phyloP scores from a whole-genome alignment of 2,797 vertebrate species.

The Myotis daubentonii region DNA sequence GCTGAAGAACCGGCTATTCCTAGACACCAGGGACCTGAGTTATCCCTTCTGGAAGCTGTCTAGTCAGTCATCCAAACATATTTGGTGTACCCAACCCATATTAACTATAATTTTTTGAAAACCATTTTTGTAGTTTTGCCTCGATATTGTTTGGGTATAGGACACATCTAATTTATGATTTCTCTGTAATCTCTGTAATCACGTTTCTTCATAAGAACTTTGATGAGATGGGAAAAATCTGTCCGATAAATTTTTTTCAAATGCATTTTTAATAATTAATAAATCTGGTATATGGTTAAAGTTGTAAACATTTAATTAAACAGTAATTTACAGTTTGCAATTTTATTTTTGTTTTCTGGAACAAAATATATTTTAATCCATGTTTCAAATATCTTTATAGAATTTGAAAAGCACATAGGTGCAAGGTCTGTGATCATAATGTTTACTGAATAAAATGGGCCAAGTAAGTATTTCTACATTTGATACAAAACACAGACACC shows the following conservation, averaged over 20 bases:
- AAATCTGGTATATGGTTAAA: background rate
- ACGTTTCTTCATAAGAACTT: background rate
- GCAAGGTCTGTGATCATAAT: background rate
- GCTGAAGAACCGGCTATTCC: background rate
- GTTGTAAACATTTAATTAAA: background rate
- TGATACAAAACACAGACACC: background rate
- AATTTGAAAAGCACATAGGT: background rate
- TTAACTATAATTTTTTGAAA: background rate
- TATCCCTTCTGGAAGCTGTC: background rate
- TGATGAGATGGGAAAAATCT: background rate
- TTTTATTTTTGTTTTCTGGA: conserved; percentile 25
- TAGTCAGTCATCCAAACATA: background rate
- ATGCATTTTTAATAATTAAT: background rate
- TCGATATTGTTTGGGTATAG: background rate
- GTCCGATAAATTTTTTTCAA: background rate
- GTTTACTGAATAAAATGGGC: background rate
- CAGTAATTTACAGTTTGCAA: background rate
- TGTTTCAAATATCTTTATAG: background rate
- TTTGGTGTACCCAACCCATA: background rate
- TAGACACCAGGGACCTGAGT: background rate
- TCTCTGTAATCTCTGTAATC: background rate
- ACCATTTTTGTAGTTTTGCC: conserved; percentile 1
- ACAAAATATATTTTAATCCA: background rate
- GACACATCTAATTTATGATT: background rate
- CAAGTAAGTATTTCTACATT: background rate